phyloP scores from a whole-genome alignment of 2,797 vertebrate genomes.

The Thamnophis elegans region DNA sequence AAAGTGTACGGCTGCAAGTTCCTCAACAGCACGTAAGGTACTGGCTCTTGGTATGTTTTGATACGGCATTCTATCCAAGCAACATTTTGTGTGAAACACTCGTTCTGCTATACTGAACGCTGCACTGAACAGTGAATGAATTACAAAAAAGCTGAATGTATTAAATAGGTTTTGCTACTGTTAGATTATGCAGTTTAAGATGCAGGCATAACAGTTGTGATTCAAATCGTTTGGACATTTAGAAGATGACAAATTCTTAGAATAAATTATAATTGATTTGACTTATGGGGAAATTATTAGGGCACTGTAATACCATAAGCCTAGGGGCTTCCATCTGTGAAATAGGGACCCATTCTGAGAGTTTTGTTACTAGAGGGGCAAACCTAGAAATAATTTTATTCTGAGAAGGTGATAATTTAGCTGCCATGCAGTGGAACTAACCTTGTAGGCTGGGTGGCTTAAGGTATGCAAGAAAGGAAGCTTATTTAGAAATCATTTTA shows the following conservation, averaged over 20 bases:
- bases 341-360: neutral
- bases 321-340: neutral
- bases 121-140: neutral
- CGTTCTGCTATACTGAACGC: neutral
- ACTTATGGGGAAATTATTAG: neutral
- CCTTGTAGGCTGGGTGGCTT: neutral
- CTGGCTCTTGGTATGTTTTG: neutral
- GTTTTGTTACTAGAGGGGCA: neutral
- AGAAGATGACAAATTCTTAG: neutral
- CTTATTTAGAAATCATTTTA: neutral
- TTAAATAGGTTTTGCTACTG: neutral
- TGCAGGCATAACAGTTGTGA: neutral
- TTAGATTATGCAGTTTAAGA: neutral
- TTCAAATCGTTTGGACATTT: neutral
- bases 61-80: neutral
- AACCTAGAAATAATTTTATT: neutral
- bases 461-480: neutral
- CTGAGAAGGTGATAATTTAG: neutral
- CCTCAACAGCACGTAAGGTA: conserved; percentile 74
- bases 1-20: conserved; percentile 71
- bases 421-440: neutral
- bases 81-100: neutral
- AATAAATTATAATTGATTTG: neutral
- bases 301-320: neutral
- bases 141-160: neutral